Base-by-base conservation (phyloP, 2,797 vertebrate species). In the Steatocranus sp. region DNA sequence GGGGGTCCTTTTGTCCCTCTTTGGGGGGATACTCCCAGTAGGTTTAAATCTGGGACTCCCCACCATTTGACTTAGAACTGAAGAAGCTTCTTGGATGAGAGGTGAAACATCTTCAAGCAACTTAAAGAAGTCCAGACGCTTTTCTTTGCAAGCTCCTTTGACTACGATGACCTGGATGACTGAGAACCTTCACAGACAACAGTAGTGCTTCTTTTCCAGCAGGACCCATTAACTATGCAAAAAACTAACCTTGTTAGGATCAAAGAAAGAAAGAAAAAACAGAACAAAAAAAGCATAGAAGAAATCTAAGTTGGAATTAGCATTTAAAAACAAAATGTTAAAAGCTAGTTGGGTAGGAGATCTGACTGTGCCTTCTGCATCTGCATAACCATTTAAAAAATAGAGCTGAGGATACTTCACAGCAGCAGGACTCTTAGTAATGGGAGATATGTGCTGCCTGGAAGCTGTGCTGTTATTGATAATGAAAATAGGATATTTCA, bases 161-260 rank as follows among this genome's bases (percentile, higher is more conserved):
- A n/a, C n/a, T n/a, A n/a, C n/a, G n/a, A n/a, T n/a, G n/a, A n/a
- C n/a, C n/a, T n/a, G n/a, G n/a, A n/a, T n/a, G n/a, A n/a, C n/a
- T n/a, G n/a, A n/a, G n/a, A n/a, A n/a, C n/a, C n/a, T n/a, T n/a
- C n/a, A n/a, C n/a, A n/a, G n/a, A n/a, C n/a, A n/a, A n/a, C n/a
- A n/a, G n/a, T n/a, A 49, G 38, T 43, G 79, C 75, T 58, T 78
- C 54, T 79, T 83, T 74, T 76, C 48, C 70, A 76, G 70, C 41
- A 74, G 25, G 27, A 53, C 25, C 49, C 38, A 68, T 78, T 86
- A 85, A 89, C 75, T 50, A 80, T 68, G 41, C 46, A 68, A 36
- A 7, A 38, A 82, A 53, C 6, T 54, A 38, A 74, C 74, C 83
- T 87, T 58, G 54, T 88, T 86, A 81, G 43, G 36, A 83, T 80